Evolutionary conservation across 1,140 invertebrate species (phyloP).

Genomic region (Sminthurides bifidus): DNA sequence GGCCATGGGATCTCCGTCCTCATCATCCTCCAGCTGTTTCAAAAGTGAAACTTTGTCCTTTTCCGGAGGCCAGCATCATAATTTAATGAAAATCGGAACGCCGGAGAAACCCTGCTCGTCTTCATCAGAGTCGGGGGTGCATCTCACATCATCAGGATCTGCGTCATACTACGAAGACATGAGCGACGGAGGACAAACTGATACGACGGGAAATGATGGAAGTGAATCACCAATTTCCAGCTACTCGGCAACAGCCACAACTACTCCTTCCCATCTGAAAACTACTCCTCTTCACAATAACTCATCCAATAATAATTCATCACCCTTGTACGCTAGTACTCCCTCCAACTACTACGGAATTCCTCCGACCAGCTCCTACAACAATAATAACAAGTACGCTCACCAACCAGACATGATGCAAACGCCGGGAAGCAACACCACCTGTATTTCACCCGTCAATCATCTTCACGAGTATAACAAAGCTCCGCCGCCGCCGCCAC

Average conservation of each 20-base stretch:
- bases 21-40: neutral
- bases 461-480: neutral
- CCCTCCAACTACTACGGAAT: neutral
- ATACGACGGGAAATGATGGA: constrained; percentile 6
- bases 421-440: neutral
- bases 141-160: neutral
- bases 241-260: neutral
- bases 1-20: constrained; percentile 3
- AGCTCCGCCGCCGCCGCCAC: constrained; percentile 1
- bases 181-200: constrained; percentile 14
- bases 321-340: neutral
- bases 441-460: neutral
- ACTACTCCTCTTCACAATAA: neutral
- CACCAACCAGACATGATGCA: no score
- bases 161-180: constrained; percentile 18
- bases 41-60: neutral
- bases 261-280: neutral
- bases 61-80: neutral
- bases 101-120: neutral
- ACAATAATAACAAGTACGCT: neutral
- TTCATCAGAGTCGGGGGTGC: neutral
- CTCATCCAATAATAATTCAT: neutral
- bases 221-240: constrained; percentile 5
- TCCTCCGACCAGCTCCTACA: neutral
- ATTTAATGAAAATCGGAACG: neutral